A percentile compares a stretch with the other conserved stretches of the same genome.
Conservation (phyloP, 2,113 vertebrate species). For the Aptenodytes forsteri region DNA sequence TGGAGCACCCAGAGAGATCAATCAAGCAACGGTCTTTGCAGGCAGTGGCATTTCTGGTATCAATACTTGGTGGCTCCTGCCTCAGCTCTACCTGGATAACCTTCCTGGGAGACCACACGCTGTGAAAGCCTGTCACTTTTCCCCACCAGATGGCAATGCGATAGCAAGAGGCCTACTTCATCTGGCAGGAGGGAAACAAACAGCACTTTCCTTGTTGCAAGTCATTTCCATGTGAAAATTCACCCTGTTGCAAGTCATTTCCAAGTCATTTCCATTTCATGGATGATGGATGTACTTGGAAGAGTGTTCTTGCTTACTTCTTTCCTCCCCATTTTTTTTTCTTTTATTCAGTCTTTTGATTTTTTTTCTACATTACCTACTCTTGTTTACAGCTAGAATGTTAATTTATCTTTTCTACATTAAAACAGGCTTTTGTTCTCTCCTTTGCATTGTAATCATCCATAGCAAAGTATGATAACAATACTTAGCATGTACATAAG, state of each 20-base stretch:
- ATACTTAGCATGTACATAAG: background rate
- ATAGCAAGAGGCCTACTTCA: slow-evolving; percentile 12
- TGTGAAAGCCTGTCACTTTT: background rate
- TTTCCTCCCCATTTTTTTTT: background rate
- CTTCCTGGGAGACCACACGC: background rate
- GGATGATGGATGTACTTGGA: background rate
- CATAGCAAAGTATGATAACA: background rate
- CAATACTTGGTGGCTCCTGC: background rate
- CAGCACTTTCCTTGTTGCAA: background rate
- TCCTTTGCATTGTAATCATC: background rate
- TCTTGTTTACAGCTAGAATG: slow-evolving; percentile 6
- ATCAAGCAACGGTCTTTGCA: background rate
- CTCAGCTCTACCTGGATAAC: background rate
- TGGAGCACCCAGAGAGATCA: background rate
- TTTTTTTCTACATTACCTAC: background rate
- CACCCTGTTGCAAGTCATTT: background rate
- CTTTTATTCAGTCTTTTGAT: background rate
- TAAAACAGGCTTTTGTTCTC: background rate
- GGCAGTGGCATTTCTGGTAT: background rate
- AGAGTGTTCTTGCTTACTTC: background rate
- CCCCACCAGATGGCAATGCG: slow-evolving; percentile 33
- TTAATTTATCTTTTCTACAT: background rate
- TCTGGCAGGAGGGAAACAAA: background rate
- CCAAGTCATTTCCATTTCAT: background rate
- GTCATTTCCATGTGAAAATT: background rate